These are phyloP conservation scores for Syrphus vitripennis DNA, from an alignment of 2,888 invertebrate genomes.

Conservation along the genomic window DNA sequence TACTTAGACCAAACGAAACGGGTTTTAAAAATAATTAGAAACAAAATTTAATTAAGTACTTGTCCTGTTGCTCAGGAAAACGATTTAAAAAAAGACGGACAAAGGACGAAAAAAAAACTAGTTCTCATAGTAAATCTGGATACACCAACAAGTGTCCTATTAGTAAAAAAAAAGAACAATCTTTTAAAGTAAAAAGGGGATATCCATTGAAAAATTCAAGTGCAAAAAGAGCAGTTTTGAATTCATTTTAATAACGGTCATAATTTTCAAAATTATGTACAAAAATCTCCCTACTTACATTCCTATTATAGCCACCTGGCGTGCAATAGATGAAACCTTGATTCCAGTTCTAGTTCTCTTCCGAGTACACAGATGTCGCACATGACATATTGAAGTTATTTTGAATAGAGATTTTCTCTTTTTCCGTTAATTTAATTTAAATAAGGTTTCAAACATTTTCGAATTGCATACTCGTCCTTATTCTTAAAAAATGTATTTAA, in stretches of 20 bases:
- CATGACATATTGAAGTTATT: not conserved
- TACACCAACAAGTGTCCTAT: no score
- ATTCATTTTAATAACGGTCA: not conserved
- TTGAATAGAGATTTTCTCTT: not conserved
- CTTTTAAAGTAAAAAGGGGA: no score
- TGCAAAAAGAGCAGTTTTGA: not conserved
- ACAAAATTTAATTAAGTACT: no score
- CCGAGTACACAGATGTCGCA: not conserved
- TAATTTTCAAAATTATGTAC: not conserved
- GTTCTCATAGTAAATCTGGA: no score
- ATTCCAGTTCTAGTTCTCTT: not conserved
- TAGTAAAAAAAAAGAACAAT: no score
- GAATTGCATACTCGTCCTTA: no score
- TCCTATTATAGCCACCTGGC: not conserved
- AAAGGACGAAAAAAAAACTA: no score
- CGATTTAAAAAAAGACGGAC: no score
- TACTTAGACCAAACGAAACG: no score
- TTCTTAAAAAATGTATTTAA: not conserved
- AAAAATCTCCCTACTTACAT: not conserved
- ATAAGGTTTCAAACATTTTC: not conserved
- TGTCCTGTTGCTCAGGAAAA: no score
- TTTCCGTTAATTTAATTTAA: not conserved
- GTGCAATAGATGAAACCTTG: not conserved
- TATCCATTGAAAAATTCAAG: no score
- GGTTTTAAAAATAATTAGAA: no score